Conservation (phyloP, 2,797 vertebrate genomes). For the Setipinna tenuifilis region DNA sequence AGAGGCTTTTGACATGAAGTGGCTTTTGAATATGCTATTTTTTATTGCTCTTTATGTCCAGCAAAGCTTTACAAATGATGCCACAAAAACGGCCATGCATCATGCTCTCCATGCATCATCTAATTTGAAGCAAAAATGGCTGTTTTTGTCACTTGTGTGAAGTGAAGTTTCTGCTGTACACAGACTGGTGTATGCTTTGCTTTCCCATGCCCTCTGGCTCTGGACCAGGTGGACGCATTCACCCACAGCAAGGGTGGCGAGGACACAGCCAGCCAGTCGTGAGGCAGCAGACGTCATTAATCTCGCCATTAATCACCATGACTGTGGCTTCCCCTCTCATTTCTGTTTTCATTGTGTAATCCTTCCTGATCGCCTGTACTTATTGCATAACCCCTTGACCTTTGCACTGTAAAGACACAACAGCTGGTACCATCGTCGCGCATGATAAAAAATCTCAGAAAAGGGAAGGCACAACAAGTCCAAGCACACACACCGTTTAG, state of each 20-base stretch:
- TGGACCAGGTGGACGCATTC: background rate
- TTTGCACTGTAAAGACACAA: constrained; percentile 60
- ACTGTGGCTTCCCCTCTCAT: constrained; percentile 57
- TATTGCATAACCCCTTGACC: constrained; percentile 69
- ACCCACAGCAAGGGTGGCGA: background rate
- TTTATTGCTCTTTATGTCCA: constrained; percentile 4
- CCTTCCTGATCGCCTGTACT: constrained; percentile 60
- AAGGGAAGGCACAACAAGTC: background rate
- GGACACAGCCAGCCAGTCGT: background rate
- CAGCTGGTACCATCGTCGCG: constrained; percentile 65
- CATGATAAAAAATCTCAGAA: background rate
- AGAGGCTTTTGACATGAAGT: background rate
- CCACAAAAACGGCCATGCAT: background rate
- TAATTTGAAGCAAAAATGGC: background rate
- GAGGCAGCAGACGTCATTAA: constrained; percentile 59
- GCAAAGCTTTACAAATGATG: background rate
- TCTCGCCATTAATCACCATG: constrained; percentile 69
- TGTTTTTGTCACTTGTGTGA: background rate
- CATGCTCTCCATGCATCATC: background rate
- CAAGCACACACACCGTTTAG: constrained; percentile 50
- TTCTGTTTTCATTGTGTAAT: constrained; percentile 67
- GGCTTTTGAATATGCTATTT: background rate
- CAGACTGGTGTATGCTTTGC: background rate
- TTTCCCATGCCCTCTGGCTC: background rate
- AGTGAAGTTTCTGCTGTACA: background rate